Percentiles rank a stretch among this genome's conserved stretches.
These are phyloP conservation scores for Alentia gelatinosa DNA, from an alignment of 2,888 invertebrate genomes.

Conservation along the genomic window DNA sequence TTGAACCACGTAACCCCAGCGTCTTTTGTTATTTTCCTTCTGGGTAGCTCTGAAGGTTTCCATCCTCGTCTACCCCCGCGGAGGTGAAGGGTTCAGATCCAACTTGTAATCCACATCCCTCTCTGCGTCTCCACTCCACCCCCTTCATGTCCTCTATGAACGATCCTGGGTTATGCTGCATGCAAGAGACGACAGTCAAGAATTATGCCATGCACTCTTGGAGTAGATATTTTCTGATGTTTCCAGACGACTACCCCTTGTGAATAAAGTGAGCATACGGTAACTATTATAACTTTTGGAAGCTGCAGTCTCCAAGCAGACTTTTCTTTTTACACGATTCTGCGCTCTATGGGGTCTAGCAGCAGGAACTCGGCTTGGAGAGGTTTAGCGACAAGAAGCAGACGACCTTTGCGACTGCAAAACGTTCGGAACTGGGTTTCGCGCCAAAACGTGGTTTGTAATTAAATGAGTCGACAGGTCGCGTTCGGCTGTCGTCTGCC, in stretches of 20 bases:
- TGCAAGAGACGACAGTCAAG: neutral
- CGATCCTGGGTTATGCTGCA: neutral
- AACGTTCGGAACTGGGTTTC: neutral
- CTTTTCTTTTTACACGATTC: no score
- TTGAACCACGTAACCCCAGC: constrained; percentile 12
- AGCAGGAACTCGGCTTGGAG: neutral
- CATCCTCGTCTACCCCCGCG: neutral
- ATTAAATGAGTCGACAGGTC: constrained; percentile 1
- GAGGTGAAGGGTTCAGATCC: neutral
- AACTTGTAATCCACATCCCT: neutral
- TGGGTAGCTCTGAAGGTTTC: neutral
- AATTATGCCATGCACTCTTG: neutral
- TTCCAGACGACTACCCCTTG: neutral
- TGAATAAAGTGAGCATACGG: no score
- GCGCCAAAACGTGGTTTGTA: constrained; percentile 13
- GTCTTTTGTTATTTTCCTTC: constrained; percentile 34
- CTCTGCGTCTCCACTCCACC: neutral
- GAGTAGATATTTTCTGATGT: neutral
- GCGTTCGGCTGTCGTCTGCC: neutral
- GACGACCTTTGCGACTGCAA: neutral
- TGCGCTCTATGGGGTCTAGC: neutral
- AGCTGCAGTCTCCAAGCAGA: no score
- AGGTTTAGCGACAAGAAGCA: neutral
- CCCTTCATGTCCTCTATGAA: neutral
- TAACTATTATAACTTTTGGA: no score